Base-by-base conservation (phyloP, 2,113 vertebrate genomes). In the Eonycteris spelaea region DNA sequence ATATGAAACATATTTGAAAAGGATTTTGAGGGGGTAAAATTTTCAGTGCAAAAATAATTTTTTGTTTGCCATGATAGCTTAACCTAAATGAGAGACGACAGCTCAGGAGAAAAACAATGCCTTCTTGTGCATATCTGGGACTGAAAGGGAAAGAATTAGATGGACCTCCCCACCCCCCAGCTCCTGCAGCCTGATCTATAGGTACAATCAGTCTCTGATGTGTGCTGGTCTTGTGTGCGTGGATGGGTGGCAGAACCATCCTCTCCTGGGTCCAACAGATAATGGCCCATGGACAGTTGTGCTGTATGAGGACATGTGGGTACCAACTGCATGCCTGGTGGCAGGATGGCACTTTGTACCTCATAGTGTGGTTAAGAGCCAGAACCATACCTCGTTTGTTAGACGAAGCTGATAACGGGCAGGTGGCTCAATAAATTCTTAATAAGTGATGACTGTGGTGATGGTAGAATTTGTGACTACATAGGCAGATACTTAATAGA, bases 151-250 rank as follows among this genome's bases (percentile, higher is more conserved):
- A 55, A 74, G 43, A n/a, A 30, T 57, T 57, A 33, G 30, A 12
- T 4, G 40, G 87, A 10, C 1, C 26, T 6, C 9, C 8, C 13
- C 18, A 7, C 0, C 9, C 9, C 0, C 21, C 7, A 18, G 30
- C 38, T 77, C 30, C 4, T 3, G 7, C 22, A 57, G n/a, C 33
- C 45, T 33, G 9, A 12, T 35, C 22, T 2, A 2, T 33, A 80
- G 73, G 61, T 9, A 1, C 9, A 10, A 1, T 1, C 5, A 1
- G 4, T 40, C 3, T 48, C 14, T 14, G 33, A 5, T 43, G 35
- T 40, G 30, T 19, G 30, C 7, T 40, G 43, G 22, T 21, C n/a
- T 16, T 24, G 5, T 18, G 12, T 45, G 33, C 19, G 2, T 22
- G 18, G 14, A 13, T 2, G 3, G 28, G 16, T 15, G 79, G 28